Conservation (phyloP, 2,797 vertebrate species). For the Pelochelys cantorii region DNA sequence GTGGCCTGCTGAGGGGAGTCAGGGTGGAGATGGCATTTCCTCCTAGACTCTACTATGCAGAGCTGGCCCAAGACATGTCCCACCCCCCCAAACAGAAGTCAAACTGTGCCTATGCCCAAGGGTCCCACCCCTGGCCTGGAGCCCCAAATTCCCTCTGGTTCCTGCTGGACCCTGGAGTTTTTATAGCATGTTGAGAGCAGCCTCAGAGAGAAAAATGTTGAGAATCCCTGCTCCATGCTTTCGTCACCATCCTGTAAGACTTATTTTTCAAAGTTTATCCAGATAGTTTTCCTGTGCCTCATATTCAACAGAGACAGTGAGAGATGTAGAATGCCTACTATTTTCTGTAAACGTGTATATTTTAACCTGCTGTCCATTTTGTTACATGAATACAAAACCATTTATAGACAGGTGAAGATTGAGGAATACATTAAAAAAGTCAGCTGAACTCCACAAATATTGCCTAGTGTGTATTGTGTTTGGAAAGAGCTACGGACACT, state of each 20-base stretch:
- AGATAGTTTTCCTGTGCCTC: neutral
- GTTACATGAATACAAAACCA: neutral
- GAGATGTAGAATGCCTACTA: neutral
- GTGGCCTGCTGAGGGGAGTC: too few species aligned
- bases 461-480: rapidly evolving
- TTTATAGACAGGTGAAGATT: neutral
- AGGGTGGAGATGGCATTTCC: too few species aligned
- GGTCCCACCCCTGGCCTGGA: too few species aligned
- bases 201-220: too few species aligned
- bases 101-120: too few species aligned
- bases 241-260: neutral
- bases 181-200: too few species aligned
- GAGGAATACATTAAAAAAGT: neutral
- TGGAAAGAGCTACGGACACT: neutral
- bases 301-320: rapidly evolving
- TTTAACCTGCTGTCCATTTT: neutral
- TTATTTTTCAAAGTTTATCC: neutral
- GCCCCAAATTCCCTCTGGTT: too few species aligned
- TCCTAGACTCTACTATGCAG: too few species aligned
- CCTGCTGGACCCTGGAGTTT: too few species aligned
- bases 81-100: too few species aligned
- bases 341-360: rapidly evolving
- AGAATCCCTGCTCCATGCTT: too few species aligned
- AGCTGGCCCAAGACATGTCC: too few species aligned
- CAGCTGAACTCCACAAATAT: neutral